phyloP scores from a whole-genome alignment of 2,797 vertebrate genomes.

The Oreortyx pictus region DNA sequence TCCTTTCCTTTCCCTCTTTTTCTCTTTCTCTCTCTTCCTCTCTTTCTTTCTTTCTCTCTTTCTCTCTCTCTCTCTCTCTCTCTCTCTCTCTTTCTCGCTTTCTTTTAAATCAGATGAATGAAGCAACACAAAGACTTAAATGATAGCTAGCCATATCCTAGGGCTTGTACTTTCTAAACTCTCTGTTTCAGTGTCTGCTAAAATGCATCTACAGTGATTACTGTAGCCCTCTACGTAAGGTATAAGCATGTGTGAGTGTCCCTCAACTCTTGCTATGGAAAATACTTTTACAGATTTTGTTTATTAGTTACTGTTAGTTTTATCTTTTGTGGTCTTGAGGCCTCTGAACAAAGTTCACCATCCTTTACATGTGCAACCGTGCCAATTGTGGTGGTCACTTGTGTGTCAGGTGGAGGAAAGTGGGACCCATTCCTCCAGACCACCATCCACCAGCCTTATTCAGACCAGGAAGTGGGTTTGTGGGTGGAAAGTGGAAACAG shows the following conservation, averaged over 20 bases:
- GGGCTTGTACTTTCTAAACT: not conserved
- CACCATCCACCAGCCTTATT: not conserved
- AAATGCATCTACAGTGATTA: not conserved
- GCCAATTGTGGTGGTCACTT: not conserved
- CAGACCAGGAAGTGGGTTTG: conserved; percentile 26
- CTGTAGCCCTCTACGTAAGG: not conserved
- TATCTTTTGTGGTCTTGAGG: not conserved
- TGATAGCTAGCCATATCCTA: not conserved
- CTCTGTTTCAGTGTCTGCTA: not conserved
- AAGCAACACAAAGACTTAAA: not conserved
- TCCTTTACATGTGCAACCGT: not conserved
- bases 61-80: not conserved
- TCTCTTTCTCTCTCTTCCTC: not conserved
- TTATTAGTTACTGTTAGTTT: not conserved
- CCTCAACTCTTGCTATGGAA: not conserved
- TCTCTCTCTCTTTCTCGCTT: too few species aligned
- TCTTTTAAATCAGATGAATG: not conserved
- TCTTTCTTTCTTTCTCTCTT: not conserved
- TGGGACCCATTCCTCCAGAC: not conserved
- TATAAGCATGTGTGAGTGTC: not conserved
- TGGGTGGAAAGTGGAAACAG: conserved; percentile 42
- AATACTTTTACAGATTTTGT: not conserved
- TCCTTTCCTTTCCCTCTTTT: too few species aligned
- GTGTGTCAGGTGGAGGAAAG: not conserved
- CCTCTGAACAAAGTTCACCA: not conserved